phyloP scores from a whole-genome alignment of 2,113 vertebrate species.

The human region GRCh38 chr4:121907501-121908000 shows the following conservation, averaged over 20 bases:
- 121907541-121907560: constrained; percentile 94
- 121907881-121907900: neutral
- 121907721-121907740: constrained; percentile 50
- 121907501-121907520: constrained; percentile 94
- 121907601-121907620: constrained; percentile 41
- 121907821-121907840: neutral
- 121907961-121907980: neutral
- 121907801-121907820: neutral
- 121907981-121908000: neutral
- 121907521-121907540: constrained; percentile 94
- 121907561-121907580: constrained; percentile 88
- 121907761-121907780: neutral
- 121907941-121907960: neutral
- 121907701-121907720: neutral
- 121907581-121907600: constrained; percentile 52
- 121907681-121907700: neutral
- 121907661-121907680: constrained; percentile 3
- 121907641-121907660: neutral
- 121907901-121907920: neutral
- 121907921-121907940: neutral
- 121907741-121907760: neutral
- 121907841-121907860: neutral
- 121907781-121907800: neutral
- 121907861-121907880: neutral
- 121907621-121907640: neutral